Evolutionary conservation across 2,797 vertebrate genomes (phyloP), one percentile per base, ranked within the genome.

Genomic region (Salarias fasciatus): DNA sequence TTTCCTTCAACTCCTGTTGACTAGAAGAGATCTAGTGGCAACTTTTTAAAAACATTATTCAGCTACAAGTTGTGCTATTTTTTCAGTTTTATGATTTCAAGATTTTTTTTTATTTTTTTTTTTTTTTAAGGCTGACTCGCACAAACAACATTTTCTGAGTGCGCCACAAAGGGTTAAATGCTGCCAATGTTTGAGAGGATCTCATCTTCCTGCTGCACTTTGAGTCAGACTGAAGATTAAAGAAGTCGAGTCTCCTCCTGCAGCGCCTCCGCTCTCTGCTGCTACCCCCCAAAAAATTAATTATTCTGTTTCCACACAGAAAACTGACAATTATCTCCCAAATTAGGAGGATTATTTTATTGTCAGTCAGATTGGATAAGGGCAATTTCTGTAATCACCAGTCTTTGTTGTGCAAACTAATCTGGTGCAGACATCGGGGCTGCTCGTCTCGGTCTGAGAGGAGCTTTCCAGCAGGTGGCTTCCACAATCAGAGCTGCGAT

Each of bases 271-370:
- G 24, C 18, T 24, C 18, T 24, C 18, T 24, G 18, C 18, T 2
- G n/a, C 18, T 24, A 24, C 18, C 18, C 24, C 18, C 18, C 3
- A 24, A 24, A 24, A 59, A 79, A 80, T 76, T 48, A 75, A 81
- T 77, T 53, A 69, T 47, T 40, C 10, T 36, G 58, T 75, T 63
- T 46, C 2, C 61, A 48, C 56, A 40, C 15, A 51, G 57, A 75
- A 73, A 82, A 83, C 79, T 75, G 60, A 41, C 67, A 77, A 85
- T 87, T 79, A 85, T 69, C 62, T 65, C 13, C 44, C 48, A 52
- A 81, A 85, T 87, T 79, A 76, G 60, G 51, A 2, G 10, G 41
- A 80, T 77, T 69, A 74, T 76, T 80, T 79, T 43, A 69, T 75
- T 69, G 57, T 80, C 70, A 71, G 51, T 80, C 18, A 72, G 55